These are phyloP conservation scores for Aromia moschata DNA, from an alignment of 2,888 invertebrate species.

Conservation along the genomic window DNA sequence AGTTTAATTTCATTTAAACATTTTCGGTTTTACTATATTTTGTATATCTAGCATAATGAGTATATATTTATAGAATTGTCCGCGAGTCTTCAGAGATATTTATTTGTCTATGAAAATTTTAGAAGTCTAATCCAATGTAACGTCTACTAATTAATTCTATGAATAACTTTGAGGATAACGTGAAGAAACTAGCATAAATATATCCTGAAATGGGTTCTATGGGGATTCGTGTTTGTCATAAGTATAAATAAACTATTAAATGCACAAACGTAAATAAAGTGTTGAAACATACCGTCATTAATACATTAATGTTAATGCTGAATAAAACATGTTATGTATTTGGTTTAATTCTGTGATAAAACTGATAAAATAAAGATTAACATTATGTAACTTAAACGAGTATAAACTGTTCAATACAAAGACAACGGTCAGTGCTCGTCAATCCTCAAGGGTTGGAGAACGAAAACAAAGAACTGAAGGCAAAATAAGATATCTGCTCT, in stretches of 20 bases:
- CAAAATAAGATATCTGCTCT: too few relatives aligned
- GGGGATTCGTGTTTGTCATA: slow-evolving; percentile 1
- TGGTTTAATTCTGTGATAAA: not conserved
- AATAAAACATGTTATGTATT: too few relatives aligned
- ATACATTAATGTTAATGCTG: too few relatives aligned
- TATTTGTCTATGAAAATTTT: slow-evolving; percentile 14
- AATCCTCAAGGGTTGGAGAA: not conserved
- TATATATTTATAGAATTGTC: slow-evolving; percentile 15
- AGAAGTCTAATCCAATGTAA: not conserved
- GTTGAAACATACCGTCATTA: not conserved
- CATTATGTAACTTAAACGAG: not conserved
- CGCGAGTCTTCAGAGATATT: not conserved
- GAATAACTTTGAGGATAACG: slow-evolving; percentile 16
- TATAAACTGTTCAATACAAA: not conserved
- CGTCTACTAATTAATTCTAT: slow-evolving; percentile 20
- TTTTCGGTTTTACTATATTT: too few relatives aligned
- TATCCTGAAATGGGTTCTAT: not conserved
- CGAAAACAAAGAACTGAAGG: not conserved
- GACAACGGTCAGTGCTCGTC: not conserved
- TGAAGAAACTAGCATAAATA: slow-evolving; percentile 3
- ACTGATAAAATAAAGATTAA: not conserved
- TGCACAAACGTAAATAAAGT: slow-evolving; percentile 4
- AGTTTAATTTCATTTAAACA: too few relatives aligned
- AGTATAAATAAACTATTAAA: slow-evolving; percentile 10
- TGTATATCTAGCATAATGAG: too few relatives aligned